Base-by-base conservation (phyloP, 2,888 invertebrate species). In the Troides helena region DNA sequence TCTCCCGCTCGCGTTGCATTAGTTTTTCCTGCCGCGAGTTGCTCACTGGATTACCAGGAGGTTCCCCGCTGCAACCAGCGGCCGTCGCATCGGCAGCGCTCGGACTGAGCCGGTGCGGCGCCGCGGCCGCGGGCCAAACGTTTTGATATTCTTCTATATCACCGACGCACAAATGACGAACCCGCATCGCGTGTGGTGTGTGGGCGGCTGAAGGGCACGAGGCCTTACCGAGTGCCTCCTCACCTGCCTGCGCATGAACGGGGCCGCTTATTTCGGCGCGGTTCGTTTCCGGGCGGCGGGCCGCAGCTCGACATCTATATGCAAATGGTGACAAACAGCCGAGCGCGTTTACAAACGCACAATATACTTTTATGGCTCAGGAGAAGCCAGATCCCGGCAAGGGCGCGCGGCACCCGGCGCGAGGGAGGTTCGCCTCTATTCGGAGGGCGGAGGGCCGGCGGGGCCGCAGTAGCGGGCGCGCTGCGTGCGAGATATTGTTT, bases 321-420 rank as follows among this genome's bases (percentile, higher is more conserved):
- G 90, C 87, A 91, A 91, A 92, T 90, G 86, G 87, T 89, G 90
- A 90, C 91, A 91, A 91, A 90, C 89, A 89, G 87, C 82, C 87
- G 81, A 81, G 79, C 84, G 84, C 87, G 85, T 90, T 89, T 88
- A 88, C 89, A 86, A 85, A 89, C 90, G 90, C 90, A 90, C 90
- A 88, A 92, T 92, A 91, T 91, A 91, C 85, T 92, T 92, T 92
- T 90, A 92, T 89, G 86, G 85, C 81, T 79, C 83, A 87, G 86
- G 88, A 89, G 89, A 89, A 89, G 86, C 85, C 86, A 80, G 85
- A 82, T 82, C 77, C 80, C 77, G 74, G 76, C 84, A 78, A 83
- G 67, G 30, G 72, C 3, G 30, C 30, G 30, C 30, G 30, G 30
- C 30, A 30, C 30, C 30, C 30, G 30, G 30, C 30, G 30, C 30